These are phyloP conservation scores for Philonicus albiceps DNA, from an alignment of 2,888 invertebrate genomes.

Conservation along the genomic window DNA sequence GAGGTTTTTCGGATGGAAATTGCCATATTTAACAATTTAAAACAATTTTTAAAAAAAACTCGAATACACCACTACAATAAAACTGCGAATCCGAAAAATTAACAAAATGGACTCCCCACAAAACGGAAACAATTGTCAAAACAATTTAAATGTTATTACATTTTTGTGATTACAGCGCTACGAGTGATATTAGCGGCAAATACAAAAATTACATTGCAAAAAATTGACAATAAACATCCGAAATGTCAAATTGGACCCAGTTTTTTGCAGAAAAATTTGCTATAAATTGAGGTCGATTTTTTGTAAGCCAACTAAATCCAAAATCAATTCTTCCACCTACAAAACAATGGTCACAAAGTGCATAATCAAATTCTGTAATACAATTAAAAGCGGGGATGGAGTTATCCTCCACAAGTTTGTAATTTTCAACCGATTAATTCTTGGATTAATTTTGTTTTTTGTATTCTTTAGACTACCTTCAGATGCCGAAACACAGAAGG, in stretches of 20 bases:
- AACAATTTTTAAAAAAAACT: background rate
- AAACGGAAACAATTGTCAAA: no score
- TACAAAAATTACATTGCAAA: background rate
- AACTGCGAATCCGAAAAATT: no score
- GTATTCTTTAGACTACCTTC: conserved; percentile 1
- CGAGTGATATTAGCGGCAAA: background rate
- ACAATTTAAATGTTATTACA: background rate
- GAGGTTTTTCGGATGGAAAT: background rate
- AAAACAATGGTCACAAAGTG: conserved; percentile 19
- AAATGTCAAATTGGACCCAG: background rate
- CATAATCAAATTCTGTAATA: conserved; percentile 23
- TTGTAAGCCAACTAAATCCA: background rate
- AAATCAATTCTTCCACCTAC: background rate
- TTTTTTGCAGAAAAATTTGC: background rate
- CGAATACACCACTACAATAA: no score
- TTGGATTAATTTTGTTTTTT: background rate
- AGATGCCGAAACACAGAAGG: background rate
- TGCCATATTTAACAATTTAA: background rate
- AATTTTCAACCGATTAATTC: background rate
- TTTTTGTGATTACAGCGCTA: background rate
- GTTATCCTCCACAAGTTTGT: conserved; percentile 20
- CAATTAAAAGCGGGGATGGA: conserved; percentile 39
- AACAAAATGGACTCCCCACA: no score
- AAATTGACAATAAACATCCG: background rate
- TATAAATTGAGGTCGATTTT: background rate